These are phyloP conservation scores for Jordanella pulchra DNA, from an alignment of 2,797 vertebrate species.

Conservation along the genomic window DNA sequence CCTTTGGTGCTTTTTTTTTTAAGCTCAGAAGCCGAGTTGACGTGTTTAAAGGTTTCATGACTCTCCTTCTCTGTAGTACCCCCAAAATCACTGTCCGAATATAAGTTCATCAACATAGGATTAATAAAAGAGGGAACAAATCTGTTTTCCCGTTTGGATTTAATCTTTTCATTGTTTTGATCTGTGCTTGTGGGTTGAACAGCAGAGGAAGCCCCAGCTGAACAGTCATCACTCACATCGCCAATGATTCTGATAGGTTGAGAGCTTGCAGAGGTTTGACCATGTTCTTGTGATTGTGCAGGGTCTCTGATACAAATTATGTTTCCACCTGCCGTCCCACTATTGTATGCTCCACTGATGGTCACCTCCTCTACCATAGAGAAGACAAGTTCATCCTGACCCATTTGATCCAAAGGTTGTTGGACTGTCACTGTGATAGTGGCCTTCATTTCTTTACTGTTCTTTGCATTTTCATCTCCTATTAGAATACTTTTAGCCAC, in stretches of 20 bases:
- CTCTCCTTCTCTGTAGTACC: slow-evolving; percentile 77
- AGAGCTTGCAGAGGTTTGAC: slow-evolving; percentile 78
- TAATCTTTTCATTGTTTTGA: slow-evolving; percentile 75
- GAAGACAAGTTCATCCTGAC: slow-evolving; percentile 96
- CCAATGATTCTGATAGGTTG: slow-evolving; percentile 94
- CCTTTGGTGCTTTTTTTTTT: slow-evolving; percentile 55
- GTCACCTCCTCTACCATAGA: slow-evolving; percentile 96
- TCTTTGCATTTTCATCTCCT: slow-evolving; percentile 58
- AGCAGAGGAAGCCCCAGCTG: slow-evolving; percentile 51
- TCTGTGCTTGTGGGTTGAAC: slow-evolving; percentile 68
- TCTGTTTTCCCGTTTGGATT: slow-evolving; percentile 75
- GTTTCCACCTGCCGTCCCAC: slow-evolving; percentile 84
- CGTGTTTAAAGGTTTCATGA: slow-evolving; percentile 68
- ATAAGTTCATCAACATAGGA: slow-evolving; percentile 86
- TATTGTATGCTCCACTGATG: slow-evolving; percentile 86
- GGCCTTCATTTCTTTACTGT: slow-evolving; percentile 86
- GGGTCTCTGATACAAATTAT: slow-evolving; percentile 90
- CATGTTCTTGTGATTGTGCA: slow-evolving; percentile 79
- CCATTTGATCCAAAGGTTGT: slow-evolving; percentile 91
- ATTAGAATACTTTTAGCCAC: slow-evolving; percentile 68
- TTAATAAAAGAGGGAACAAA: slow-evolving; percentile 86
- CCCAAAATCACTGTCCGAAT: slow-evolving; percentile 78
- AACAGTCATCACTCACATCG: slow-evolving; percentile 88
- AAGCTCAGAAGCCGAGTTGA: slow-evolving; percentile 77
- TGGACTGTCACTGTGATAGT: slow-evolving; percentile 95